Evolutionary conservation across 92 coral and sea anemone species (phyloP).

Genomic region (Epizoanthus ramosus): DNA sequence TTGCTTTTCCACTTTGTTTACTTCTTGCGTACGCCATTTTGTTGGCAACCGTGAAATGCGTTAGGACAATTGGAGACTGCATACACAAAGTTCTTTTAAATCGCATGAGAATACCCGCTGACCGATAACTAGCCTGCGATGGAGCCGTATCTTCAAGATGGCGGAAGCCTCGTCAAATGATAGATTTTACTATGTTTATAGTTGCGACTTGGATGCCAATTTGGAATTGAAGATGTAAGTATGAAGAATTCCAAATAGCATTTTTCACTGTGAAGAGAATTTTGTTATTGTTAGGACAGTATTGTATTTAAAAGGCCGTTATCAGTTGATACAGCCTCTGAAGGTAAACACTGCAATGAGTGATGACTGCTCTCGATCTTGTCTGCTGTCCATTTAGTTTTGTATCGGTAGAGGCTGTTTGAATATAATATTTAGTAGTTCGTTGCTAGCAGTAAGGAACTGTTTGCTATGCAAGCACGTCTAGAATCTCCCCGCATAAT

Average conservation of each 20-base stretch:
- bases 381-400: too few species aligned
- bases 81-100: background rate
- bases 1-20: conserved; percentile 46
- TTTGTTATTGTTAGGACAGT: too few species aligned
- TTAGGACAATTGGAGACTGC: background rate
- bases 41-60: conserved; percentile 49
- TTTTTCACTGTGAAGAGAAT: background rate
- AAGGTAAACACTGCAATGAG: too few species aligned
- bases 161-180: conserved; percentile 55
- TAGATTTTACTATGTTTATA: conserved; percentile 90
- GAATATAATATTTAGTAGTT: too few species aligned
- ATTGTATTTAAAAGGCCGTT: too few species aligned
- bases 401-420: too few species aligned
- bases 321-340: too few species aligned
- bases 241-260: background rate
- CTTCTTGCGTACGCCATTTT: conserved; percentile 68
- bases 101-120: background rate
- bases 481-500: too few species aligned
- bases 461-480: too few species aligned
- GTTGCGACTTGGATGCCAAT: conserved; percentile 94
- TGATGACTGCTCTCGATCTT: too few species aligned
- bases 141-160: conserved; percentile 26
- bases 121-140: conserved; percentile 14
- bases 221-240: conserved; percentile 97
- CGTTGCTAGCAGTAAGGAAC: too few species aligned